Percentiles rank a stretch among this genome's conserved stretches.
phyloP scores from a whole-genome alignment of 2,888 invertebrate species.

The Dicyrtoma fusca region DNA sequence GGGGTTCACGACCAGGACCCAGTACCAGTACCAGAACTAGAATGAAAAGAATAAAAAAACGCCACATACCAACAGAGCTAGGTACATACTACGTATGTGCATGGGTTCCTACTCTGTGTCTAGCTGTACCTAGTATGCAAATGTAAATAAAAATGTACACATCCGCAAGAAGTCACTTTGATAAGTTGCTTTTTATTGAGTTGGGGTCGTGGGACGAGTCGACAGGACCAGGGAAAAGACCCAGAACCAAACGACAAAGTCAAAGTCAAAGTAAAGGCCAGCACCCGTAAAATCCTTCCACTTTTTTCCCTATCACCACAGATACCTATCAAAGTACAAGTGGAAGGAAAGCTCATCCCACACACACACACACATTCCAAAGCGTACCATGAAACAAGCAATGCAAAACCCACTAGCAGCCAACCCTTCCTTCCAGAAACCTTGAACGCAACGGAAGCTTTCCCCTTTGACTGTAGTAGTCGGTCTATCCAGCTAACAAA shows the following conservation, averaged over 20 bases:
- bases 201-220: slow-evolving; percentile 27
- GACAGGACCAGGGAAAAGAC: neutral
- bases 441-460: neutral
- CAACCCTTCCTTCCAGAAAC: no score
- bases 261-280: slow-evolving; percentile 5
- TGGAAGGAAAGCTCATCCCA: no score
- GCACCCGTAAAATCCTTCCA: neutral
- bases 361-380: no score
- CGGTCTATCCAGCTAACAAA: neutral
- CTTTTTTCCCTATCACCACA: neutral
- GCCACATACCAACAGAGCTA: no score
- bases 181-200: slow-evolving; percentile 30
- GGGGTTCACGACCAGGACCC: no score
- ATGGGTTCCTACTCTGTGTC: neutral
- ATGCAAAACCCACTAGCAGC: no score
- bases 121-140: slow-evolving; percentile 1
- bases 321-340: no score
- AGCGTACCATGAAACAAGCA: no score
- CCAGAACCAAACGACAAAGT: no score
- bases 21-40: neutral
- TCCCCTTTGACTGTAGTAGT: neutral
- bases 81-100: neutral
- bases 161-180: slow-evolving; percentile 11
- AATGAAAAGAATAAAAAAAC: neutral
- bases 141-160: slow-evolving; percentile 6